phyloP scores from a whole-genome alignment of 2,113 vertebrate species.

The Bettongia penicillata region DNA sequence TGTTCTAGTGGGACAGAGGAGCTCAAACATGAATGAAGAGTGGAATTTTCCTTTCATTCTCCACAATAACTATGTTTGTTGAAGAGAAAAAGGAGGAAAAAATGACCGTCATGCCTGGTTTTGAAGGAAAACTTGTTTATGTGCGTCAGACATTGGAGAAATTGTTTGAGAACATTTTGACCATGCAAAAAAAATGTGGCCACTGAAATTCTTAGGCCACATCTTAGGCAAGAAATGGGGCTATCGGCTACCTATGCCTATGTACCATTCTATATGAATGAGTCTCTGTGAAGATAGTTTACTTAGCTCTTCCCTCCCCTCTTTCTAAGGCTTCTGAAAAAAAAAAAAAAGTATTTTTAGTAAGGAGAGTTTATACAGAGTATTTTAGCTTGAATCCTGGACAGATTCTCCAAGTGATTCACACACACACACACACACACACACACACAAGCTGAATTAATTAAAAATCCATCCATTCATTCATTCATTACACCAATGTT shows the following conservation, averaged over 20 bases:
- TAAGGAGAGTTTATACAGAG: slow-evolving; percentile 49
- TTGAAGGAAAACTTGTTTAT: slow-evolving; percentile 73
- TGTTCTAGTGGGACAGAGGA: slow-evolving; percentile 59
- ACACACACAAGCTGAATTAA: background rate
- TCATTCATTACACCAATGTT: background rate
- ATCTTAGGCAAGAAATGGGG: slow-evolving; percentile 50
- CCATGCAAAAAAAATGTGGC: slow-evolving; percentile 56
- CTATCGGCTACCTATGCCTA: slow-evolving; percentile 16
- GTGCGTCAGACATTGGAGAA: slow-evolving; percentile 64
- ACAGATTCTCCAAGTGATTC: background rate
- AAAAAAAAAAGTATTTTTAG: slow-evolving; percentile 52
- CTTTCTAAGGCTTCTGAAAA: slow-evolving; percentile 37
- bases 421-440: background rate
- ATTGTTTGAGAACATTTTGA: slow-evolving; percentile 62
- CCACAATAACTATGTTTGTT: slow-evolving; percentile 64
- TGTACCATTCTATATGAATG: slow-evolving; percentile 45
- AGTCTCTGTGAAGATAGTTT: slow-evolving; percentile 51
- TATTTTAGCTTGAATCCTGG: background rate
- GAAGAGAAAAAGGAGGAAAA: slow-evolving; percentile 69
- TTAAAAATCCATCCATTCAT: background rate
- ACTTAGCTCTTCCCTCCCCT: background rate
- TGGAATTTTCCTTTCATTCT: slow-evolving; percentile 75
- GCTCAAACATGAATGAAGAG: slow-evolving; percentile 57
- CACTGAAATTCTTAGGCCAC: slow-evolving; percentile 57
- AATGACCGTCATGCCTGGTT: slow-evolving; percentile 60